These are phyloP conservation scores for Dendrolimus houi DNA, from an alignment of 2,888 invertebrate genomes.

Conservation along the genomic window DNA sequence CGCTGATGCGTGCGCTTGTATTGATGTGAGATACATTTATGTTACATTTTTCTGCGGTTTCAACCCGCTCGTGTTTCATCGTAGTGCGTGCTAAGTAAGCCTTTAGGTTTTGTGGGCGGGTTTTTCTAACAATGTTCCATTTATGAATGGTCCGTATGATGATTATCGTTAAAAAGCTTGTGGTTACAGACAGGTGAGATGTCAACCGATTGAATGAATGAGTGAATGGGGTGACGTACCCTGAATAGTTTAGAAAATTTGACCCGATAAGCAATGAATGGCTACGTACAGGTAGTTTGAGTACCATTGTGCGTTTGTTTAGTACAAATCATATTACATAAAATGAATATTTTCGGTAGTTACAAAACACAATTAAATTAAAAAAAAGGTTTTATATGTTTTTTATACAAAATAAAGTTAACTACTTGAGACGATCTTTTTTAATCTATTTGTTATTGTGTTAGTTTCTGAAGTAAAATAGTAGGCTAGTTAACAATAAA, in stretches of 20 bases:
- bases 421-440: too few species aligned
- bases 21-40: too few species aligned
- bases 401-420: too few species aligned
- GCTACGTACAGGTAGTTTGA: slow-evolving; percentile 32
- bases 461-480: too few species aligned
- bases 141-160: slow-evolving; percentile 59
- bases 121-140: slow-evolving; percentile 54
- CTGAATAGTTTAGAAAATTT: slow-evolving; percentile 41
- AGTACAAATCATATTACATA: slow-evolving; percentile 15
- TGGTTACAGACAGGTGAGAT: slow-evolving; percentile 73
- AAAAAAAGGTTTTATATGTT: not conserved
- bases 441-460: too few species aligned
- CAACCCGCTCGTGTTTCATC: too few species aligned
- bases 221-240: slow-evolving; percentile 27
- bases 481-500: too few species aligned
- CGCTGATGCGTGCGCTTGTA: too few species aligned
- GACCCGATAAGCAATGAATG: slow-evolving; percentile 49
- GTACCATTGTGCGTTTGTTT: slow-evolving; percentile 27
- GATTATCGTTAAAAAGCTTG: slow-evolving; percentile 55
- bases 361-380: not conserved
- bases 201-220: slow-evolving; percentile 51
- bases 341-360: not conserved
- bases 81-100: slow-evolving; percentile 21
- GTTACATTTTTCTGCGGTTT: too few species aligned
- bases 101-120: slow-evolving; percentile 53